Evolutionary conservation across 1,140 invertebrate species (phyloP), one percentile per base, ranked within the genome.

Genomic region (Physella acuta): DNA sequence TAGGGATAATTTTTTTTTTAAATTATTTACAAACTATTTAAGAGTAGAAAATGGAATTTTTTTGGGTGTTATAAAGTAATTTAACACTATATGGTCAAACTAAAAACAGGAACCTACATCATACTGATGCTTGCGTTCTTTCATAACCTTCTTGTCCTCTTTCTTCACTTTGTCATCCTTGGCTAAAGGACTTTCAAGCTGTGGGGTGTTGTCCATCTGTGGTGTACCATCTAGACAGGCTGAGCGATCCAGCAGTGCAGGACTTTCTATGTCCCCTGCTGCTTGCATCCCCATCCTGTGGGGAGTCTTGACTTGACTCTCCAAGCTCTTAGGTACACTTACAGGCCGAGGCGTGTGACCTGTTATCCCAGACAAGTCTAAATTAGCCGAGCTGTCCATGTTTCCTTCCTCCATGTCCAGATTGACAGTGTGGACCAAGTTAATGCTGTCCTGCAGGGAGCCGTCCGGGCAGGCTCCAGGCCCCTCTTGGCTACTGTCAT

Each of bases 351-450:
- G 24, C 8, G 34, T 11, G 1, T 4, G 20, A 8, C 24, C 30
- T 2, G 34, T 26, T 26, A 61, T 5, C n/a, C 30, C 59, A 14
- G 59, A 36, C 1, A 61, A 34, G 28, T 61, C 59, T n/a, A 61
- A 34, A n/a, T 61, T 36, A n/a, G 34, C 36, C 0, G 59, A 61
- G 28, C 59, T 39, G 20, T 61, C 36, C n/a, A 61, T 1, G 37
- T 61, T 39, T 16, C 33, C 24, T 28, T 60, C 66, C n/a, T 44
- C 66, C 28, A 49, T 34, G 33, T 68, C 66, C 56, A 68, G 37
- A 33, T 68, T 68, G 30, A 68, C 66, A 11, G 66, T 59, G 56
- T 60, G 56, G 24, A 68, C 66, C 4, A 60, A 56, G 30, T 56
- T 66, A 17, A 56, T 56, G 31, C 51, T 56, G 30, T 66, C 64